Evolutionary conservation across 2,113 vertebrate genomes (phyloP).

Genomic region (Nesogale talazaci): DNA sequence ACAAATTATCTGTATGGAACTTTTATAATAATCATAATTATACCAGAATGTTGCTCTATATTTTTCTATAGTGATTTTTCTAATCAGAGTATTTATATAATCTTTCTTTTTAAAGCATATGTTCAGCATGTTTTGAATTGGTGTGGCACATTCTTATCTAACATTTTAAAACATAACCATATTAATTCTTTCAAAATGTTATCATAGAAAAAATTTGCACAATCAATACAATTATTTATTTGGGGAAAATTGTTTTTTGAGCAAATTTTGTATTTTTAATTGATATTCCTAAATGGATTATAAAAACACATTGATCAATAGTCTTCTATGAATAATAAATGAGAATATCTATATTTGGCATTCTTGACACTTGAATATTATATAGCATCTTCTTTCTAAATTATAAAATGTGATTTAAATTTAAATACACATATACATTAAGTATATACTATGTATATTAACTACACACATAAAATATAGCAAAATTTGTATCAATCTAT

Average conservation of each 20-base stretch:
- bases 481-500: background rate
- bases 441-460: background rate
- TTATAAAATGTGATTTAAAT: background rate
- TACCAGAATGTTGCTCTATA: too few species aligned
- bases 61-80: too few species aligned
- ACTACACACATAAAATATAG: too few species aligned
- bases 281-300: background rate
- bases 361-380: background rate
- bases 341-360: background rate
- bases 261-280: conserved; percentile 33
- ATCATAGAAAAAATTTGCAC: background rate
- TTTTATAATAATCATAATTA: too few species aligned
- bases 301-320: conserved; percentile 22
- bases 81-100: too few species aligned
- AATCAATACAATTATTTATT: background rate
- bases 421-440: conserved; percentile 15
- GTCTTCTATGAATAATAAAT: background rate
- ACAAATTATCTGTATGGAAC: too few species aligned
- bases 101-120: too few species aligned
- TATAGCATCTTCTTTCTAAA: background rate
- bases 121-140: too few species aligned
- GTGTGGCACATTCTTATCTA: too few species aligned
- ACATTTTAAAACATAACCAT: too few species aligned
- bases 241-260: background rate
- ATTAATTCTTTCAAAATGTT: too few species aligned